Base-by-base conservation (phyloP, 1,140 invertebrate species). In the Temnothorax longispinosus region DNA sequence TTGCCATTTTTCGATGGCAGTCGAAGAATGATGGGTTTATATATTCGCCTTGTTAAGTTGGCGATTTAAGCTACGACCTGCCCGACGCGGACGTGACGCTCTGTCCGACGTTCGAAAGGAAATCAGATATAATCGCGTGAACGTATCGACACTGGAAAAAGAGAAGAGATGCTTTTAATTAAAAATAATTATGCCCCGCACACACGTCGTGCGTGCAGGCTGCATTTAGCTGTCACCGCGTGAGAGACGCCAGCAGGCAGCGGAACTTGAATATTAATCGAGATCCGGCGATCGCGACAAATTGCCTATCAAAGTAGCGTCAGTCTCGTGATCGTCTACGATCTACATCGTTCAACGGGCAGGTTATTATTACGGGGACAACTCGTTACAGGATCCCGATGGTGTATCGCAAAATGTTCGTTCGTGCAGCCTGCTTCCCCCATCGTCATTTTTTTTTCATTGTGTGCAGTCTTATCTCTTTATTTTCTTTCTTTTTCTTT, bases 231-330 rank as follows among this genome's bases (percentile, higher is more conserved):
- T 67, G 52, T 44, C 21, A 32, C 84, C 21, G 81, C 58, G 15
- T 78, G 50, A 85, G 62, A 64, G 27, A 85, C 35, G 47, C 32
- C 60, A 82, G 78, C 54, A 54, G 72, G 44, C 50, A 60, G 41
- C 52, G 65, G 67, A 88, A 91, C 87, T 89, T 85, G 86, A 89
- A 91, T 91, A 89, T 91, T 89, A 84, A 91, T 82, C 75, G 74
- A 74, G 27, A 58, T 62, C 50, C 44, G 71, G 47, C 38, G 81
- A 87, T 88, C 69, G 58, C 80, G 71, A 85, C 77, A 85, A 89
- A 87, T 91, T 88, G 78, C 75, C 86, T 81, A 86, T 82, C 88
- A 71, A 54, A 44, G 50, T 58, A 80, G 52, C 56, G 67, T 41
- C 80, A 84, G 60, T 69, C 76, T 77, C 58, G 41, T 72, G 69